A percentile compares a stretch with the other conserved stretches of the same genome.
phyloP scores from a whole-genome alignment of 2,113 vertebrate genomes.

The Terrapene triunguis region DNA sequence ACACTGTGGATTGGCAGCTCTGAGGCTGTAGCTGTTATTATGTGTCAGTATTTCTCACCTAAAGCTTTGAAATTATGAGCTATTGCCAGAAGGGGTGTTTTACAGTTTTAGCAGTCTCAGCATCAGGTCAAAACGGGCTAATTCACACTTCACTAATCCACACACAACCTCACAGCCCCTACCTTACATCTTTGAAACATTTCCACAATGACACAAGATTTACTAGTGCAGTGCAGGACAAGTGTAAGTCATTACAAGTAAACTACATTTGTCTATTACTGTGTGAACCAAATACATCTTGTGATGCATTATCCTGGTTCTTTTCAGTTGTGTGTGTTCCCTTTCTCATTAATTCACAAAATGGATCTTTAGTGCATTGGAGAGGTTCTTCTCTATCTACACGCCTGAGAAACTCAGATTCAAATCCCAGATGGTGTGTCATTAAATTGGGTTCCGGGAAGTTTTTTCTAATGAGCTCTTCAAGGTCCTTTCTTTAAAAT shows the following conservation, averaged over 20 bases:
- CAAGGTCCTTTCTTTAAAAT: neutral
- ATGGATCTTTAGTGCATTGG: neutral
- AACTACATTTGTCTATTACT: neutral
- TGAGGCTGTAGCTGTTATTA: neutral
- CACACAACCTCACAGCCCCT: neutral
- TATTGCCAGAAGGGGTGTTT: neutral
- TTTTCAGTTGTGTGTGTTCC: neutral
- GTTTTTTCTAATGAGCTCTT: constrained; percentile 22
- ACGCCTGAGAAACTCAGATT: constrained; percentile 31
- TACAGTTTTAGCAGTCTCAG: neutral
- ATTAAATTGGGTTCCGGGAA: neutral
- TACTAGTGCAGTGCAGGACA: neutral
- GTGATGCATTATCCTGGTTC: neutral
- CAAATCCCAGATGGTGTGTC: neutral
- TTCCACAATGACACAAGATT: neutral
- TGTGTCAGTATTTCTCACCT: neutral
- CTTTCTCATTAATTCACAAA: neutral
- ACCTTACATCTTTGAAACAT: neutral
- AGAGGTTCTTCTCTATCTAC: neutral
- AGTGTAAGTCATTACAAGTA: constrained; percentile 1
- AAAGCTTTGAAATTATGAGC: rapidly evolving
- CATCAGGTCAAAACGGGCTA: neutral
- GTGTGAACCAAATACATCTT: neutral
- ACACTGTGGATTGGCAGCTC: neutral
- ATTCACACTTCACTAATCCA: neutral